Percentiles rank a stretch among this genome's conserved stretches.
Conservation (phyloP, 1,140 invertebrate species). For the Lasaia peninsularis region DNA sequence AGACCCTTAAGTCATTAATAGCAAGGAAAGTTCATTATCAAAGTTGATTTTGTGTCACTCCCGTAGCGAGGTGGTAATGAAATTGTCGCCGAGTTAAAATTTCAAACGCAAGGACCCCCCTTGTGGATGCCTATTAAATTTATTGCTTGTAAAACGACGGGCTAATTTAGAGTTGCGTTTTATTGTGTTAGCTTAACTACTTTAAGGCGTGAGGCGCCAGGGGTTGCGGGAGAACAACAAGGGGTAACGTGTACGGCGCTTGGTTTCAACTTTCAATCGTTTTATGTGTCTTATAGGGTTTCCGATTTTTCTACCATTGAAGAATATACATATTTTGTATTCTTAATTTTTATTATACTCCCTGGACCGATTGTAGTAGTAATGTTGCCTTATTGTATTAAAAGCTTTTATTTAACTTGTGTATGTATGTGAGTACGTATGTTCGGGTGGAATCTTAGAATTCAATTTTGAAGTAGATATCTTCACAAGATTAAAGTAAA, state of each 20-base stretch:
- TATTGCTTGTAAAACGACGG: slow-evolving; percentile 74
- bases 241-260: neutral
- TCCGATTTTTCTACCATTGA: too few relatives aligned
- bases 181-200: slow-evolving; percentile 70
- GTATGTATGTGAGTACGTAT: too few relatives aligned
- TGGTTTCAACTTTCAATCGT: slow-evolving; percentile 4
- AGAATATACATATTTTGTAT: too few relatives aligned
- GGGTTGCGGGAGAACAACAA: slow-evolving; percentile 28
- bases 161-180: slow-evolving; percentile 73
- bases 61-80: slow-evolving; percentile 36
- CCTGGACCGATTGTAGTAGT: too few relatives aligned
- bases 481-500: too few relatives aligned
- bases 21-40: slow-evolving; percentile 52
- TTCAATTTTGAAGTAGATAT: too few relatives aligned
- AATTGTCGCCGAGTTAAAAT: slow-evolving; percentile 63
- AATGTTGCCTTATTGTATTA: too few relatives aligned
- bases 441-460: too few relatives aligned
- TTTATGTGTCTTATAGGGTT: too few relatives aligned
- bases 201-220: slow-evolving; percentile 50
- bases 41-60: slow-evolving; percentile 43
- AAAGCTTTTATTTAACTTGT: too few relatives aligned
- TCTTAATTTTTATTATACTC: too few relatives aligned
- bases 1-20: slow-evolving; percentile 42
- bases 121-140: slow-evolving; percentile 60
- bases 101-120: slow-evolving; percentile 48